Evolutionary conservation across 2,888 invertebrate species (phyloP).

Genomic region (Hartigia nigra): DNA sequence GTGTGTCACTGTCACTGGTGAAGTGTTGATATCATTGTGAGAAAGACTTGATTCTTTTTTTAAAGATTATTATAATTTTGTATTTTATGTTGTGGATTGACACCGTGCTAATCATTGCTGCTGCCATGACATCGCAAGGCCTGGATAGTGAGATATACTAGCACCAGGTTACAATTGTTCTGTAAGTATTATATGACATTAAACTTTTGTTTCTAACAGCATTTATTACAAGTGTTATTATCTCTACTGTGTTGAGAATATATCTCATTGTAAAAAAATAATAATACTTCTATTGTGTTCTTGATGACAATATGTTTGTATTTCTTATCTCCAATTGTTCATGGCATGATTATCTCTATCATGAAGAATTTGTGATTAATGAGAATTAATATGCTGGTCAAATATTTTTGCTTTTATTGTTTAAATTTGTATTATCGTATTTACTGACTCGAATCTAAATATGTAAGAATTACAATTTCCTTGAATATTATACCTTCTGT

Average conservation of each 20-base stretch:
- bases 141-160: conserved; percentile 3
- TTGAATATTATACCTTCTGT: not conserved
- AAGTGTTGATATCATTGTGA: not conserved
- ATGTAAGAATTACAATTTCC: not conserved
- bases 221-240: not conserved
- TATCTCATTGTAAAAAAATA: not conserved
- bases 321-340: not conserved
- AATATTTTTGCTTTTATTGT: not conserved
- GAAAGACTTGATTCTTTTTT: not conserved
- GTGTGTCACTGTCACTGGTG: not conserved
- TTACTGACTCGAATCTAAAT: not conserved
- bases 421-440: not conserved
- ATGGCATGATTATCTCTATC: not conserved
- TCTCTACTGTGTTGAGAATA: not conserved
- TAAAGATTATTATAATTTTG: not conserved
- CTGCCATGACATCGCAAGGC: conserved; percentile 15
- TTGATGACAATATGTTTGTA: not conserved
- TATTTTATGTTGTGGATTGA: not conserved
- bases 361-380: not conserved
- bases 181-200: conserved; percentile 26
- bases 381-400: not conserved
- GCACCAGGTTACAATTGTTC: conserved; percentile 21
- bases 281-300: not conserved
- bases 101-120: not conserved
- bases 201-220: not conserved